Evolutionary conservation across 1,140 invertebrate genomes (phyloP).

Genomic region (Heliconius melpomene): DNA sequence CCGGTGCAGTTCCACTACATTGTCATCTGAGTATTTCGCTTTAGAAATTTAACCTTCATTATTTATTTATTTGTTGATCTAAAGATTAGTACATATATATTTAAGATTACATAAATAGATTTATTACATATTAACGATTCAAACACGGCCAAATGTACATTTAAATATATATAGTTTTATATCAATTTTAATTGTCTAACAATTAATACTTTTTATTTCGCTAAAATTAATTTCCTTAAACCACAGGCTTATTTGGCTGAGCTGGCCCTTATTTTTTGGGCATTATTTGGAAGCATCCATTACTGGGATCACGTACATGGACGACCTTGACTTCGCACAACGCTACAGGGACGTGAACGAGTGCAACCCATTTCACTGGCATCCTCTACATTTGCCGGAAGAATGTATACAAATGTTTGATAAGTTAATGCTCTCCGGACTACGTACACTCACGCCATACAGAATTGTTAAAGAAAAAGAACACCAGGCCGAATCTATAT

Average conservation of each 20-base stretch:
- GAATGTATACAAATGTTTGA: conserved; percentile 60
- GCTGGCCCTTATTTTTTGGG: neutral
- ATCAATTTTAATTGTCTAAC: no score
- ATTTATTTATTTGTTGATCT: neutral
- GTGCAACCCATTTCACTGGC: conserved; percentile 68
- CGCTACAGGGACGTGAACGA: conserved; percentile 61
- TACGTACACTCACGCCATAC: conserved; percentile 41
- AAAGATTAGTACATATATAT: neutral
- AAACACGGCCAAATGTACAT: no score
- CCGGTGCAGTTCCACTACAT: neutral
- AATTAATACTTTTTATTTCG: no score
- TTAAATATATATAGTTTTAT: no score
- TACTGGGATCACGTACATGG: conserved; percentile 66
- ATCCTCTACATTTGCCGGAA: conserved; percentile 66
- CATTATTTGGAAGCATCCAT: conserved; percentile 47
- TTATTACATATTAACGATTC: no score
- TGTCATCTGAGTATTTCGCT: neutral
- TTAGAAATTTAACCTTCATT: neutral
- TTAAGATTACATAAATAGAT: no score
- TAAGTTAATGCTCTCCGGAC: conserved; percentile 48
- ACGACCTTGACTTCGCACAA: conserved; percentile 65
- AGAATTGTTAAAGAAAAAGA: conserved; percentile 45
- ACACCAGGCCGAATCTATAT: neutral
- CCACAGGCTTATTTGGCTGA: neutral
- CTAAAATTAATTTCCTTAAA: neutral